Percentiles rank a stretch among this genome's conserved stretches.
phyloP scores from a whole-genome alignment of 2,797 vertebrate species.

The Sebastes oblongus region DNA sequence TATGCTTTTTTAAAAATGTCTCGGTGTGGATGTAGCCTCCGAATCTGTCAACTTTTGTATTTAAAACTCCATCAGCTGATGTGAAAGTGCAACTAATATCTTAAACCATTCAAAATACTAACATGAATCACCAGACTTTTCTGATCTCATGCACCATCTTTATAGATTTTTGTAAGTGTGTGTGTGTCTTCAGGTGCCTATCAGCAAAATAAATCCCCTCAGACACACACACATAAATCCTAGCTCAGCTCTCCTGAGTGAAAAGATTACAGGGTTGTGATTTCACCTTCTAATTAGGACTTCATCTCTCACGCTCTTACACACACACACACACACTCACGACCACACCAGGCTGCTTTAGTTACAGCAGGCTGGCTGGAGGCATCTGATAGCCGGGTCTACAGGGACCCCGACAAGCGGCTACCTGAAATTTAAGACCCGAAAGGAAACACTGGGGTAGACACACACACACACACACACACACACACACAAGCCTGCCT shows the following conservation, averaged over 20 bases:
- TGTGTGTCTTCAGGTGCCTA: neutral
- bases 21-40: neutral
- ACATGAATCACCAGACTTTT: neutral
- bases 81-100: neutral
- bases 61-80: neutral
- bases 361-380: constrained; percentile 74
- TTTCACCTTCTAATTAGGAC: constrained; percentile 72
- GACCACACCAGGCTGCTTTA: constrained; percentile 59
- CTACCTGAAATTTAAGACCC: constrained; percentile 70
- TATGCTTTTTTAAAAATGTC: neutral
- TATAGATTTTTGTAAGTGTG: neutral
- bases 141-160: neutral
- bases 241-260: constrained; percentile 48
- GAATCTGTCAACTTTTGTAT: neutral
- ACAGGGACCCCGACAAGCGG: constrained; percentile 59
- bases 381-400: constrained; percentile 74
- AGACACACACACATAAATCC: constrained; percentile 21
- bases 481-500: neutral
- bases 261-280: constrained; percentile 69
- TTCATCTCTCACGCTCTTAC: neutral
- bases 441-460: constrained; percentile 39
- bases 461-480: constrained; percentile 23
- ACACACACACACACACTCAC: constrained; percentile 7
- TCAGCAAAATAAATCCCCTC: constrained; percentile 25
- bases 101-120: neutral